These are phyloP conservation scores for Benthochromis sp. DNA, from an alignment of 2,113 vertebrate species.

Conservation along the genomic window DNA sequence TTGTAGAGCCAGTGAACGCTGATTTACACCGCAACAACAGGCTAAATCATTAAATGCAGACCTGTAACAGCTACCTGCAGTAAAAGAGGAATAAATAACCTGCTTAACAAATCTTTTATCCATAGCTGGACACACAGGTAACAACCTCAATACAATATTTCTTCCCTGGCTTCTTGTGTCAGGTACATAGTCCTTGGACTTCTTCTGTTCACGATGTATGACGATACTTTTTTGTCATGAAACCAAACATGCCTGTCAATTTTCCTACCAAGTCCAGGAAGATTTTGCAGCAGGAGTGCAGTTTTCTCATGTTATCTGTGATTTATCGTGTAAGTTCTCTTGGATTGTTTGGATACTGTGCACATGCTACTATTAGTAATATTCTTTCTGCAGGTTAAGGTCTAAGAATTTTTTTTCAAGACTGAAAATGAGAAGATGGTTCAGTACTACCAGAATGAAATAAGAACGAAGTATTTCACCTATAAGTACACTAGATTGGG, in stretches of 20 bases:
- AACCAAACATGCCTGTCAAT: background rate
- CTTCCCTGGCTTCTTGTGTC: background rate
- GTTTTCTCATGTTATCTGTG: background rate
- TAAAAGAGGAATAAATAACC: background rate
- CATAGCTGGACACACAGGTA: background rate
- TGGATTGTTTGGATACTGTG: background rate
- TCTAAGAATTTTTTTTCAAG: background rate
- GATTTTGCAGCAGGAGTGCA: background rate
- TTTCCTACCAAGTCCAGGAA: background rate
- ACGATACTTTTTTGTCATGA: background rate
- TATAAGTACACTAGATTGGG: background rate
- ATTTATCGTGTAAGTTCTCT: background rate
- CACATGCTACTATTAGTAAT: background rate
- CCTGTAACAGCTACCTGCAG: background rate
- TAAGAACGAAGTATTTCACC: background rate
- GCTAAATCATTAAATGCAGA: background rate
- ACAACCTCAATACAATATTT: background rate
- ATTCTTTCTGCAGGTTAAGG: background rate
- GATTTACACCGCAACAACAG: conserved; percentile 15
- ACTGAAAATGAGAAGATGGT: background rate
- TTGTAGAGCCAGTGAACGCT: background rate
- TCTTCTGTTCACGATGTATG: background rate
- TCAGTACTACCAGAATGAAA: background rate
- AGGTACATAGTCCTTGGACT: background rate
- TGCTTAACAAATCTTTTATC: background rate